These are phyloP conservation scores for Polydrusus tereticollis DNA, from an alignment of 2,888 invertebrate species.

Conservation along the genomic window DNA sequence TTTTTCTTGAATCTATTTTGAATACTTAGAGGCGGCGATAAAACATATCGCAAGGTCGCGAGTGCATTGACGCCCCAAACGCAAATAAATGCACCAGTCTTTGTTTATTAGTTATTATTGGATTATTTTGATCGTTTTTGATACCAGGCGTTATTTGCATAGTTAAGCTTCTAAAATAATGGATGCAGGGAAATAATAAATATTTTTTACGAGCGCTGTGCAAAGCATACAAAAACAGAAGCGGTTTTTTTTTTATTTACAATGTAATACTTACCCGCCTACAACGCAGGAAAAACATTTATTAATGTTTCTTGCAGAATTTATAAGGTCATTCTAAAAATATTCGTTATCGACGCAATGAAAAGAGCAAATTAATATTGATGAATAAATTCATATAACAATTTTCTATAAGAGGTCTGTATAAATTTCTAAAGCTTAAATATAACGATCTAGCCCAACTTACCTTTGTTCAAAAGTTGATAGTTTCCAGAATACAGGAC, in stretches of 20 bases:
- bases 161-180: slow-evolving; percentile 12
- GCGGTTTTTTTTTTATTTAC: background rate
- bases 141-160: slow-evolving; percentile 19
- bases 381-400: too few relatives aligned
- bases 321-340: too few relatives aligned
- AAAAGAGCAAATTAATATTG: too few relatives aligned
- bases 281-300: too few relatives aligned
- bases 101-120: slow-evolving; percentile 41
- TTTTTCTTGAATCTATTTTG: slow-evolving; percentile 38
- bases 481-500: too few relatives aligned
- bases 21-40: slow-evolving; percentile 36
- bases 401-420: too few relatives aligned
- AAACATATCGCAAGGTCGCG: slow-evolving; percentile 41
- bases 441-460: too few relatives aligned
- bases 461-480: too few relatives aligned
- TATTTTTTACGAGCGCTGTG: background rate
- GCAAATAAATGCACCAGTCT: slow-evolving; percentile 44
- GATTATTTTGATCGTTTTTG: slow-evolving; percentile 35
- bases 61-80: slow-evolving; percentile 48
- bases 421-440: too few relatives aligned
- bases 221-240: background rate
- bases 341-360: too few relatives aligned
- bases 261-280: too few relatives aligned
- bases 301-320: too few relatives aligned
- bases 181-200: background rate